phyloP scores from a whole-genome alignment of 2,888 invertebrate genomes.

The Ophraella communa region DNA sequence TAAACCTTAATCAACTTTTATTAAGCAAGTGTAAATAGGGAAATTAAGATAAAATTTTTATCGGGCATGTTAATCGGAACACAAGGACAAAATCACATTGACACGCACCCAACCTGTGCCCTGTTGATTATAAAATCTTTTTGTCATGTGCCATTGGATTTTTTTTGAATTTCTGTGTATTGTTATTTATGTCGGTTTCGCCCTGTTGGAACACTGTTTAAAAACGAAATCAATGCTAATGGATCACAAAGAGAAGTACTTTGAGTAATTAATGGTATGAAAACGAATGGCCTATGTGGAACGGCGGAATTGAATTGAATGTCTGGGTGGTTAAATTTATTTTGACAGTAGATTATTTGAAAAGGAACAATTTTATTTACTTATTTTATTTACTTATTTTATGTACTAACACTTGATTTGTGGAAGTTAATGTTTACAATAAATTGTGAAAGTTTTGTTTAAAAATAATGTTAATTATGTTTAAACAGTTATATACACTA shows the following conservation, averaged over 20 bases:
- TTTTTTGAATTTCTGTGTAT: not conserved
- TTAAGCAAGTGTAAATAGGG: not conserved
- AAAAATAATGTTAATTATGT: too few relatives aligned
- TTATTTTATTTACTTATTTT: too few relatives aligned
- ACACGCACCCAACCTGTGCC: not conserved
- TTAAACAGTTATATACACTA: too few relatives aligned
- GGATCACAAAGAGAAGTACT: not conserved
- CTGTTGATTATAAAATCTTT: slow-evolving; percentile 1
- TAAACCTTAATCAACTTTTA: not conserved
- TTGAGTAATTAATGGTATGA: not conserved
- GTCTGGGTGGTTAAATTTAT: too few relatives aligned
- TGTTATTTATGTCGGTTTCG: not conserved
- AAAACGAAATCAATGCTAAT: not conserved
- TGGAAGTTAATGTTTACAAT: too few relatives aligned
- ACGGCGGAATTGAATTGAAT: too few relatives aligned
- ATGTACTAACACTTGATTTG: too few relatives aligned
- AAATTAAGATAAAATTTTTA: not conserved
- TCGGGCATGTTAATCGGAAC: not conserved
- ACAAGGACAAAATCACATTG: not conserved
- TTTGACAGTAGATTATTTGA: too few relatives aligned
- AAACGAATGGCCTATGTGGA: not conserved
- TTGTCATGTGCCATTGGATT: slow-evolving; percentile 1
- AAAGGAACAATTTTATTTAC: too few relatives aligned
- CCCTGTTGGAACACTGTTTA: not conserved
- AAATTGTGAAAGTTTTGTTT: too few relatives aligned